Conservation (phyloP, 2,113 vertebrate species). For the Phrynosoma platyrhinos region DNA sequence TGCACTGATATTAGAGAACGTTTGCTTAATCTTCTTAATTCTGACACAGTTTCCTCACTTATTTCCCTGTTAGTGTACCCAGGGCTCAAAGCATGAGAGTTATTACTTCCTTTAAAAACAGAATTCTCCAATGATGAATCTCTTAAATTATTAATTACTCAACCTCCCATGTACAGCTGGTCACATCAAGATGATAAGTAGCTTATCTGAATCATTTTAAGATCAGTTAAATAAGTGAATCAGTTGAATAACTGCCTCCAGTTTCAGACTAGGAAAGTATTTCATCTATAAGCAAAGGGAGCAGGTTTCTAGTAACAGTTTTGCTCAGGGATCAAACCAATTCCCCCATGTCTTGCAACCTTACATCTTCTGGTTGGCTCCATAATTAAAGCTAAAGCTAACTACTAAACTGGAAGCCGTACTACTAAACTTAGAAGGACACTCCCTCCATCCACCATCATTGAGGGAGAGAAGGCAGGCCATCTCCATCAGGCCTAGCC, state of each 20-base stretch:
- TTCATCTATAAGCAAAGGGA: background rate
- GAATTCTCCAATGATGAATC: background rate
- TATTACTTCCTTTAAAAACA: background rate
- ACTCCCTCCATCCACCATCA: too few species aligned
- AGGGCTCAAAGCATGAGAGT: background rate
- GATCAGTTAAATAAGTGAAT: background rate
- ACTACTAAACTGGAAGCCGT: background rate
- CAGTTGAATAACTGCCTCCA: background rate
- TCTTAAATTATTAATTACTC: slow-evolving; percentile 16
- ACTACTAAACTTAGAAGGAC: too few species aligned
- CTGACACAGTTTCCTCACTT: background rate
- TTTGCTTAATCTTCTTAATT: background rate
- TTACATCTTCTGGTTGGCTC: background rate
- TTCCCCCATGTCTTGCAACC: background rate
- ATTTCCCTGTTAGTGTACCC: background rate
- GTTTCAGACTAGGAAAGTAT: background rate
- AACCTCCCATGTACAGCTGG: background rate
- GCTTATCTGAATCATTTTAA: background rate
- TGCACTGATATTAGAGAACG: background rate
- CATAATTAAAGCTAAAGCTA: background rate
- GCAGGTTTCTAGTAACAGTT: background rate
- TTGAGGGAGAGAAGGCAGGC: too few species aligned
- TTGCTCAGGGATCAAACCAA: background rate
- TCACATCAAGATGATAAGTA: background rate
- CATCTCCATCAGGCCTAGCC: too few species aligned